phyloP scores from a whole-genome alignment of 2,797 vertebrate species.

The Anguilla anguilla region DNA sequence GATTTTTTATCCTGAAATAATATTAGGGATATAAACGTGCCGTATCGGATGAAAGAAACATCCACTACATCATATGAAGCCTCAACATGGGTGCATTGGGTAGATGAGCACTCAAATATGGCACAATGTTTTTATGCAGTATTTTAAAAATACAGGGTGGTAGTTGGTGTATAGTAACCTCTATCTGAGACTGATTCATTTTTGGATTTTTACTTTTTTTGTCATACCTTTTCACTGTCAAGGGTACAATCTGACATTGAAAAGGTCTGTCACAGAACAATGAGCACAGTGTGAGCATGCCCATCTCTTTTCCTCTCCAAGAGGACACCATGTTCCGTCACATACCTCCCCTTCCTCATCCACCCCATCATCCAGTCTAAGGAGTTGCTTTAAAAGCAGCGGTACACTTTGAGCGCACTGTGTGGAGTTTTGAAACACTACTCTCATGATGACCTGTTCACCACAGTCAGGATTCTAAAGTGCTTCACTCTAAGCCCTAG shows the following conservation, averaged over 20 bases:
- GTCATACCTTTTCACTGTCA: constrained; percentile 70
- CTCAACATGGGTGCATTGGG: neutral
- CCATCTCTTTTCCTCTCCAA: constrained; percentile 61
- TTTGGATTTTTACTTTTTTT: constrained; percentile 30
- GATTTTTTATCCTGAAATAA: constrained; percentile 37
- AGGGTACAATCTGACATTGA: constrained; percentile 61
- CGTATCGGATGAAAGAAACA: constrained; percentile 32
- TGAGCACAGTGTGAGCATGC: constrained; percentile 81
- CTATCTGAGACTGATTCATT: constrained; percentile 55
- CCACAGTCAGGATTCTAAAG: constrained; percentile 11
- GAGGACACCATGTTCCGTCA: constrained; percentile 51
- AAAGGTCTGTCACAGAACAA: constrained; percentile 67
- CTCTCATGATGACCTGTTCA: constrained; percentile 29
- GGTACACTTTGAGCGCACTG: constrained; percentile 47
- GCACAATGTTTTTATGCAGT: constrained; percentile 52
- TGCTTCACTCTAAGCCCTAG: constrained; percentile 16
- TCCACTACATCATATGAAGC: constrained; percentile 32
- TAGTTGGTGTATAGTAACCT: constrained; percentile 42
- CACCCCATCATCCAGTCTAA: constrained; percentile 39
- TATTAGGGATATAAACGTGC: constrained; percentile 16
- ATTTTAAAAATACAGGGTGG: constrained; percentile 46
- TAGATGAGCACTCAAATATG: constrained; percentile 42
- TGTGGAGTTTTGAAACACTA: constrained; percentile 44
- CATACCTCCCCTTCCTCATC: constrained; percentile 32
- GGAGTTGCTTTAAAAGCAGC: constrained; percentile 23